These are phyloP conservation scores for Anguilla japonica DNA, from an alignment of 2,113 vertebrate species.

Conservation along the genomic window DNA sequence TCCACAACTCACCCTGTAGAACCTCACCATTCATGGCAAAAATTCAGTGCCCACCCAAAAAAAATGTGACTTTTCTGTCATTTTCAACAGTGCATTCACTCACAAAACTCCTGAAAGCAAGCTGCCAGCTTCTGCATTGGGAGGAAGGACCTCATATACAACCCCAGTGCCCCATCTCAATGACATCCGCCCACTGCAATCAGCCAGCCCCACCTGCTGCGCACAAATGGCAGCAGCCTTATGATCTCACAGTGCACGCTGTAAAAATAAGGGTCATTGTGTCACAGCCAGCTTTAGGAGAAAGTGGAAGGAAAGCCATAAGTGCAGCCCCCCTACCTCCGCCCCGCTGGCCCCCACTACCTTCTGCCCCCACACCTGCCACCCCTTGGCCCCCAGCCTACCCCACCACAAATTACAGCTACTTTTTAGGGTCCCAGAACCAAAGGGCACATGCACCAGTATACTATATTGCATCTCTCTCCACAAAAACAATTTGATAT, in stretches of 20 bases:
- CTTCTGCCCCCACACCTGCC: no score
- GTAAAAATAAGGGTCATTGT: constrained; percentile 17
- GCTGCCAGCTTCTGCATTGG: not conserved
- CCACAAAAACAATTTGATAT: not conserved
- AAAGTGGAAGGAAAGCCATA: not conserved
- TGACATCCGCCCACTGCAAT: not conserved
- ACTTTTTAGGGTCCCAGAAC: not conserved
- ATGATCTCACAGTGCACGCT: constrained; percentile 17
- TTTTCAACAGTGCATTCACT: no score
- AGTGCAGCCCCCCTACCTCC: not conserved
- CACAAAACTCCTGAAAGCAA: no score
- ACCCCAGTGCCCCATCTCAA: no score
- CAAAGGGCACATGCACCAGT: not conserved
- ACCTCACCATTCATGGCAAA: no score
- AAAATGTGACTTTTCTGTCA: no score
- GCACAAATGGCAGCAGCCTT: constrained; percentile 25
- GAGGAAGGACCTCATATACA: not conserved
- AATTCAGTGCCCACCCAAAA: no score
- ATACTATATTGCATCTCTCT: not conserved
- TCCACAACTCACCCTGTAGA: not conserved
- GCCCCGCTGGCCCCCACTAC: no score
- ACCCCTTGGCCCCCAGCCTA: no score
- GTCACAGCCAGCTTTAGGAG: not conserved
- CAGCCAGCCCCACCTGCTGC: not conserved
- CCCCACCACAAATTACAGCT: not conserved